phyloP scores from a whole-genome alignment of 2,113 vertebrate species.

The Aleadryas rufinucha region DNA sequence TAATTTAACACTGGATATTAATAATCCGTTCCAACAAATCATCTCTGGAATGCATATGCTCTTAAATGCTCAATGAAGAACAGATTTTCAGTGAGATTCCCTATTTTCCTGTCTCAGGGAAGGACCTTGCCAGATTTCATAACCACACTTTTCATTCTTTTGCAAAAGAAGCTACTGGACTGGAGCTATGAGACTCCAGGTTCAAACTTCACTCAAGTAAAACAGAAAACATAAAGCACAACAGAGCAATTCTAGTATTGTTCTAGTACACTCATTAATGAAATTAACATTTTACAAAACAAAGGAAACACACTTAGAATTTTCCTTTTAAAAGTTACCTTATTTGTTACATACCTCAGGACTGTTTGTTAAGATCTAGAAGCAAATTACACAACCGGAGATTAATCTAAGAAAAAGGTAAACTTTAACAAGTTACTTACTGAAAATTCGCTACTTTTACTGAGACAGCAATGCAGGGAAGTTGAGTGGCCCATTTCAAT shows the following conservation, averaged over 20 bases:
- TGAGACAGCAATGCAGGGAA: slow-evolving; percentile 84
- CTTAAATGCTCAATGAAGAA: background rate
- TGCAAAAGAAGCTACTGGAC: background rate
- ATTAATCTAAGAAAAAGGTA: background rate
- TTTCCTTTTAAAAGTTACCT: background rate
- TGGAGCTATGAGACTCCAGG: background rate
- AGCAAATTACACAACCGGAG: background rate
- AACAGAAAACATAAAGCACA: background rate
- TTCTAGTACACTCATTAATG: background rate
- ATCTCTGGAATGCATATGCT: background rate
- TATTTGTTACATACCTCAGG: background rate
- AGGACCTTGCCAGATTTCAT: background rate
- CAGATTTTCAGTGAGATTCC: background rate
- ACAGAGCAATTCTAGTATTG: background rate
- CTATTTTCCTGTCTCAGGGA: background rate
- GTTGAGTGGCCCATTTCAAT: slow-evolving; percentile 92
- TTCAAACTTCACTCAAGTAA: background rate
- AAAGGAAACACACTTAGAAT: background rate
- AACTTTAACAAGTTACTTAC: slow-evolving; percentile 75
- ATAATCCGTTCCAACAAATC: background rate
- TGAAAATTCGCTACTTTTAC: slow-evolving; percentile 84
- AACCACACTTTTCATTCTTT: background rate
- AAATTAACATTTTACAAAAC: background rate
- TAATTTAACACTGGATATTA: background rate
- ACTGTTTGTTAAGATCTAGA: background rate